Conservation (phyloP, 2,797 vertebrate species). For the Scolopax rusticola region DNA sequence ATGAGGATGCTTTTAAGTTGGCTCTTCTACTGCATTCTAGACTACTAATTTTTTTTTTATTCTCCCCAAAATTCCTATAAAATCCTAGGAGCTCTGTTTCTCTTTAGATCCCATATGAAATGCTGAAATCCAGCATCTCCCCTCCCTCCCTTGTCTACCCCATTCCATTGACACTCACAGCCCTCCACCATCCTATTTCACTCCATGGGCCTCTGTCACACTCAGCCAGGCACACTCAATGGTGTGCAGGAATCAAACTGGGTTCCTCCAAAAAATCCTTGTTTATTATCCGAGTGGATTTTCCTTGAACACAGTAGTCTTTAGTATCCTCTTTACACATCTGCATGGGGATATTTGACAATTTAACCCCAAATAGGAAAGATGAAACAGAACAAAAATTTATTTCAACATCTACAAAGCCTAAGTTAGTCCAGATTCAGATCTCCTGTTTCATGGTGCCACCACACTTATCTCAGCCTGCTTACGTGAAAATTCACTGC, state of each 20-base stretch:
- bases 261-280: neutral
- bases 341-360: neutral
- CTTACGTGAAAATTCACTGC: neutral
- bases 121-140: neutral
- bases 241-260: neutral
- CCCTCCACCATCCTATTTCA: neutral
- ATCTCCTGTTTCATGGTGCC: neutral
- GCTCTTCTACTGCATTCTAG: neutral
- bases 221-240: neutral
- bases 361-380: neutral
- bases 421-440: neutral
- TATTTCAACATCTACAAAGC: neutral
- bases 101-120: neutral
- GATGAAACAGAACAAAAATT: neutral
- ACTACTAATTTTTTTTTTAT: neutral
- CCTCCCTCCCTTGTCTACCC: neutral
- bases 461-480: neutral
- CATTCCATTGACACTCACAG: rapidly evolving
- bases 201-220: neutral
- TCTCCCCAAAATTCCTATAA: neutral
- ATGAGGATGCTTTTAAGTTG: neutral
- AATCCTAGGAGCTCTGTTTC: neutral
- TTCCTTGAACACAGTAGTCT: neutral
- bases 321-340: neutral
- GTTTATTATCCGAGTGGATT: neutral